Conservation (phyloP, 2,113 vertebrate species). For the Corvus cornix region DNA sequence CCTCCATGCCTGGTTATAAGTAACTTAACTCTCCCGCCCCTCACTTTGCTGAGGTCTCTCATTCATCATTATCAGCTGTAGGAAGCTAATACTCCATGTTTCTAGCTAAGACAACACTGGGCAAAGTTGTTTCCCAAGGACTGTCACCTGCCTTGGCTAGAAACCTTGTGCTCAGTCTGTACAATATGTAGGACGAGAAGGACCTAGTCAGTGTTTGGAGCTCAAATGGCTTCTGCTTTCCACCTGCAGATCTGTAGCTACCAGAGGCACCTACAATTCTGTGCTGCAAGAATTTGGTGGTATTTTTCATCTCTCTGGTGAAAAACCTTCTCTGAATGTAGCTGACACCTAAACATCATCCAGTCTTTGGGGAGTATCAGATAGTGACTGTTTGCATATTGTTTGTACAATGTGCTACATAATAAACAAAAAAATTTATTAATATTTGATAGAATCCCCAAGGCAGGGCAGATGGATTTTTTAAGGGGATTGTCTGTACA, state of each 20-base stretch:
- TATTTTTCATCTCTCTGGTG: neutral
- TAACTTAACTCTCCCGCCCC: neutral
- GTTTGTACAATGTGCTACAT: neutral
- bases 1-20: neutral
- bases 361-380: neutral
- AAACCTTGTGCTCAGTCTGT: neutral
- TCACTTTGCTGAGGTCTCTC: neutral
- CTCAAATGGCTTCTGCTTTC: neutral
- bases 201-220: neutral
- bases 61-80: neutral
- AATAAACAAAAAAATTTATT: neutral
- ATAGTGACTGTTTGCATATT: neutral
- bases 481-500: neutral
- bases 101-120: neutral
- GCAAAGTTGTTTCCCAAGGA: neutral
- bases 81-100: neutral
- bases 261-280: neutral
- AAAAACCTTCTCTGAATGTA: neutral
- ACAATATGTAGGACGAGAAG: neutral
- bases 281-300: neutral
- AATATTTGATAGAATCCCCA: neutral
- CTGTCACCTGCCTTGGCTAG: neutral
- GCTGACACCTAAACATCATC: neutral
- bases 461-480: slow-evolving; percentile 46
- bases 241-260: neutral